These are phyloP conservation scores for Venturia canescens DNA, from an alignment of 1,140 invertebrate genomes.

Conservation along the genomic window DNA sequence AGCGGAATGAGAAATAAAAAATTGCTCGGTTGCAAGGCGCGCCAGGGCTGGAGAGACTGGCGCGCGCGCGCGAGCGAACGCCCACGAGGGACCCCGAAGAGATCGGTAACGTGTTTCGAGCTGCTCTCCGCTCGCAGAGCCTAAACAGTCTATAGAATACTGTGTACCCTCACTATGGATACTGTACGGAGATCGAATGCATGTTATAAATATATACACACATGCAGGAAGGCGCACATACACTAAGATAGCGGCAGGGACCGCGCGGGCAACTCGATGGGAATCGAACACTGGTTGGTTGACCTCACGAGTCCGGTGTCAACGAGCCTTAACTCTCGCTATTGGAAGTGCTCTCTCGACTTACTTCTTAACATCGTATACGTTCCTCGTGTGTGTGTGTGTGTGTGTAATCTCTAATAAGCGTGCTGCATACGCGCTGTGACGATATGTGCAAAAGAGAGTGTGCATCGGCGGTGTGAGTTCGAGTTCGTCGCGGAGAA, in stretches of 20 bases:
- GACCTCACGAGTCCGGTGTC: slow-evolving; percentile 71
- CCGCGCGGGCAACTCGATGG: slow-evolving; percentile 51
- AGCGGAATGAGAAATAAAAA: not conserved
- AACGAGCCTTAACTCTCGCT: slow-evolving; percentile 70
- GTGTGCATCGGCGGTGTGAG: too few species aligned
- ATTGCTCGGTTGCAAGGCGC: not conserved
- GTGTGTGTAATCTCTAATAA: not conserved
- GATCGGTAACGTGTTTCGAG: slow-evolving; percentile 43
- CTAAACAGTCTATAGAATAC: slow-evolving; percentile 4
- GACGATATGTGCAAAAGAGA: not conserved
- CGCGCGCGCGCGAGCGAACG: slow-evolving; percentile 12
- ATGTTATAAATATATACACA: not conserved
- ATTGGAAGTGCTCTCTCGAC: slow-evolving; percentile 49
- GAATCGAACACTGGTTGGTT: slow-evolving; percentile 70
- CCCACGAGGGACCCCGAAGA: slow-evolving; percentile 31
- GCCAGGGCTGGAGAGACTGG: not conserved
- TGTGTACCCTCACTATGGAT: not conserved
- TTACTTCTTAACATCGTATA: slow-evolving; percentile 24
- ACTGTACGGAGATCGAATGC: slow-evolving; percentile 4
- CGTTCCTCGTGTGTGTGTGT: not conserved
- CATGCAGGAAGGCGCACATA: too few species aligned
- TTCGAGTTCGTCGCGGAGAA: too few species aligned
- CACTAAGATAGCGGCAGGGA: slow-evolving; percentile 15
- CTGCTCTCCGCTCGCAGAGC: slow-evolving; percentile 14
- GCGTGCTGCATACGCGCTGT: not conserved